phyloP scores from a whole-genome alignment of 2,113 vertebrate genomes.

The Albula goreensis region DNA sequence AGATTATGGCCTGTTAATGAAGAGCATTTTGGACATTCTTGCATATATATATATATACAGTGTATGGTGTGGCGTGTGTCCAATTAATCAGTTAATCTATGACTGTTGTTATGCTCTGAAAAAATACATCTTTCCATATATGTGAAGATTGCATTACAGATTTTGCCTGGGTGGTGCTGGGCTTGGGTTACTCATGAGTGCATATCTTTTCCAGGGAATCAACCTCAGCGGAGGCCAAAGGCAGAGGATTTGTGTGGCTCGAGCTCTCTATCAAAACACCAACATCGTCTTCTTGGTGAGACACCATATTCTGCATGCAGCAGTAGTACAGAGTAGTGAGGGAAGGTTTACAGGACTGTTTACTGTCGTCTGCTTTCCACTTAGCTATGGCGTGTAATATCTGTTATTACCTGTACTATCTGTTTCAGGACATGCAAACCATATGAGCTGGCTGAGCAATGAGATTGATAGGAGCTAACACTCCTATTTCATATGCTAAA shows the following conservation, averaged over 20 bases:
- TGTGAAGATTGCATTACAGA: not conserved
- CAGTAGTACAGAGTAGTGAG: too few species aligned
- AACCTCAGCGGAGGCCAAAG: conserved; percentile 96
- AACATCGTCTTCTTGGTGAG: conserved; percentile 96
- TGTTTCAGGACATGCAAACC: too few species aligned
- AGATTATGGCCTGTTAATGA: conserved; percentile 28
- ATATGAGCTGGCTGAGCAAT: too few species aligned
- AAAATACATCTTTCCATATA: not conserved
- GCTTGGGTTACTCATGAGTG: conserved; percentile 24
- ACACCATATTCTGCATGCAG: not conserved
- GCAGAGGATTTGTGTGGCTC: conserved; percentile 93
- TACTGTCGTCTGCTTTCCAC: too few species aligned
- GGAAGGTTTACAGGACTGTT: too few species aligned
- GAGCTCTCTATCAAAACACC: conserved; percentile 97
- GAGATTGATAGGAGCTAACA: too few species aligned
- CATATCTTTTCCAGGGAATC: conserved; percentile 79
- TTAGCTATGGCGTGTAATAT: too few species aligned
- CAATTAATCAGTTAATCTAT: not conserved
- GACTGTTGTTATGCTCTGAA: not conserved
- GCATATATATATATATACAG: not conserved
- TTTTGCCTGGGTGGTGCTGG: not conserved
- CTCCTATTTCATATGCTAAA: too few species aligned
- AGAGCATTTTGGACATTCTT: not conserved
- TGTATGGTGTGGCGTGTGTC: not conserved
- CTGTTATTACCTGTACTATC: too few species aligned